These are phyloP conservation scores for Dolichoris vasculosae DNA, from an alignment of 1,140 invertebrate genomes.

Conservation along the genomic window DNA sequence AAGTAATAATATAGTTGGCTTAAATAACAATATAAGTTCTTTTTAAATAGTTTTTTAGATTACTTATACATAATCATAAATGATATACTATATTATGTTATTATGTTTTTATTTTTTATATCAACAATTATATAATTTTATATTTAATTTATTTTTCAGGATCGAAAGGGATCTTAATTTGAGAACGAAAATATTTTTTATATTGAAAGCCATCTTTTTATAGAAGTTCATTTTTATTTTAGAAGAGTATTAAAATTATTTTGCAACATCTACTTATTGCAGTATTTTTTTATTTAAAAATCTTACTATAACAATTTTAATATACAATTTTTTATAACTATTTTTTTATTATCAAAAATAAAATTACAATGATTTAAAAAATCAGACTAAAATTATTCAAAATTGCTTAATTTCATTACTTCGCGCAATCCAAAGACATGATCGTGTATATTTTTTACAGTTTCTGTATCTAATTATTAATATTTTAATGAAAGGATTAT, in stretches of 20 bases:
- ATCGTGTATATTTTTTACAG: background rate
- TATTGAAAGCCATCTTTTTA: conserved; percentile 8
- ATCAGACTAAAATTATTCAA: background rate
- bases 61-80: too few relatives aligned
- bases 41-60: too few relatives aligned
- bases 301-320: background rate
- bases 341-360: background rate
- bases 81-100: background rate
- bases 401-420: background rate
- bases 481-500: conserved; percentile 3
- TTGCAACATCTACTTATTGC: background rate
- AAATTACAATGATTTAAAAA: background rate
- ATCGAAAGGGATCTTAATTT: background rate
- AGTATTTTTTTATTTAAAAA: background rate
- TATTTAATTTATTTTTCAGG: conserved; percentile 14
- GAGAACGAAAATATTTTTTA: background rate
- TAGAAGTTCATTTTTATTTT: background rate
- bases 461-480: background rate
- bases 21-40: background rate
- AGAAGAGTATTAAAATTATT: conserved; percentile 30
- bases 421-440: background rate
- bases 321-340: background rate
- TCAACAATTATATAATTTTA: background rate
- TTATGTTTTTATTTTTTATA: background rate
- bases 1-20: too few relatives aligned